A percentile compares a stretch with the other conserved stretches of the same genome.
phyloP scores from a whole-genome alignment of 2,888 invertebrate genomes.

The Aphelenchoides bicaudatus region DNA sequence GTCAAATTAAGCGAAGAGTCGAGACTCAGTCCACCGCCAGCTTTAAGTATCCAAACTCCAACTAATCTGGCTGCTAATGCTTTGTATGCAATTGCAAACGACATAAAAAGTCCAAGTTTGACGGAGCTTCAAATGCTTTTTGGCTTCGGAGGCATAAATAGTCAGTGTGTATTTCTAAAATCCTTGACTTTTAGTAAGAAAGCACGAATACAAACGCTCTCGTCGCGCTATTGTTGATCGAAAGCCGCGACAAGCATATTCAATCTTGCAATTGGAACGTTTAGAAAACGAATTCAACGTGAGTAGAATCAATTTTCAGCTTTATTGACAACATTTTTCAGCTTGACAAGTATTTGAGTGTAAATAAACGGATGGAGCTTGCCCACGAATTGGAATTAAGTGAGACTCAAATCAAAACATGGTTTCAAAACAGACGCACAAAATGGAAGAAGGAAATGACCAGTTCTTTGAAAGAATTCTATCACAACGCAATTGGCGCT shows the following conservation, averaged over 20 bases:
- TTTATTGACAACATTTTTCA: slow-evolving; percentile 22
- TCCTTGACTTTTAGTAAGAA: slow-evolving; percentile 64
- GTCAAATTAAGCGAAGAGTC: no score
- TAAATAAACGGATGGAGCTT: slow-evolving; percentile 87
- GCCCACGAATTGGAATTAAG: slow-evolving; percentile 82
- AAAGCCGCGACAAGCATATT: slow-evolving; percentile 92
- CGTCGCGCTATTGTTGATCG: slow-evolving; percentile 83
- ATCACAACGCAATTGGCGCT: no score
- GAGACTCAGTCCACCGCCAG: no score
- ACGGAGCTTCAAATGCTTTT: slow-evolving; percentile 58
- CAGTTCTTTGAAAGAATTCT: slow-evolving; percentile 4
- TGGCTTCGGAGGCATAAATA: slow-evolving; percentile 45
- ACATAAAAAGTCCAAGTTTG: slow-evolving; percentile 44
- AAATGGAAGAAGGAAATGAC: slow-evolving; percentile 97
- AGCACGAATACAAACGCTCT: slow-evolving; percentile 75
- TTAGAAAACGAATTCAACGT: slow-evolving; percentile 88
- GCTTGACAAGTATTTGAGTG: slow-evolving; percentile 88
- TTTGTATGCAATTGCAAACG: slow-evolving; percentile 25
- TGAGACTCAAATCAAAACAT: slow-evolving; percentile 92
- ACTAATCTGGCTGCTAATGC: slow-evolving; percentile 10
- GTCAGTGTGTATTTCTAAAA: not conserved
- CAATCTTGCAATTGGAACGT: slow-evolving; percentile 83
- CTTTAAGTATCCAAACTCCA: no score
- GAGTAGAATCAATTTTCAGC: slow-evolving; percentile 21
- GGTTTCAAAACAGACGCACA: slow-evolving; percentile 89